Percentiles rank a stretch among this genome's conserved stretches.
Evolutionary conservation across 2,797 vertebrate species (phyloP).

Genomic region (Sebastes matsubarae): DNA sequence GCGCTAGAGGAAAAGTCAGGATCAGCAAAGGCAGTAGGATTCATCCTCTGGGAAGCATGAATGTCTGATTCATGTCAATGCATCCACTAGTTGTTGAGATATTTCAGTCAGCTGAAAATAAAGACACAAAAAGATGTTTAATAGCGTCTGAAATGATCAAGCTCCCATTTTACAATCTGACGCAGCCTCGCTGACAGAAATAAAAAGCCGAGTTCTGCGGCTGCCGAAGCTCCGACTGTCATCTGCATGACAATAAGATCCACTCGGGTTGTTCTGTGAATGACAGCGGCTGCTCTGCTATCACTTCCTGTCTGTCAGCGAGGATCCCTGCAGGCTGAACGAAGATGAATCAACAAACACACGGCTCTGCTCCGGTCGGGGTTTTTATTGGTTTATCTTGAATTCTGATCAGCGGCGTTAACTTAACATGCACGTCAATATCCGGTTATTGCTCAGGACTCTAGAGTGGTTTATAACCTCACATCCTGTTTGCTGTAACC

Average conservation of each 20-base stretch:
- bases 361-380: neutral
- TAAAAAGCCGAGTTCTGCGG: slow-evolving; percentile 7
- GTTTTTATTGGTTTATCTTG: neutral
- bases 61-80: neutral
- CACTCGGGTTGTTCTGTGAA: slow-evolving; percentile 40
- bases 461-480: neutral
- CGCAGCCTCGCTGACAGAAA: neutral
- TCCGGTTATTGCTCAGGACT: neutral
- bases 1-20: too few species aligned
- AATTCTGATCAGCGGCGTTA: slow-evolving; percentile 16
- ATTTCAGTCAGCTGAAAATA: neutral
- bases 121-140: neutral
- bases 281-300: slow-evolving; percentile 43
- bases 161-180: neutral
- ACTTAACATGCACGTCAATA: neutral
- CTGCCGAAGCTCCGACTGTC: slow-evolving; percentile 34
- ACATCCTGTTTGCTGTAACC: neutral
- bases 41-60: too few species aligned
- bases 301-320: slow-evolving; percentile 41
- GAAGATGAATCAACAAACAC: slow-evolving; percentile 16
- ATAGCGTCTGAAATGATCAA: neutral
- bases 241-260: slow-evolving; percentile 58
- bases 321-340: slow-evolving; percentile 34
- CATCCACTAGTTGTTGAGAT: neutral
- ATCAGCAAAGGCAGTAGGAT: too few species aligned